These are phyloP conservation scores for Hesperia comma DNA, from an alignment of 2,888 invertebrate species.

Conservation along the genomic window DNA sequence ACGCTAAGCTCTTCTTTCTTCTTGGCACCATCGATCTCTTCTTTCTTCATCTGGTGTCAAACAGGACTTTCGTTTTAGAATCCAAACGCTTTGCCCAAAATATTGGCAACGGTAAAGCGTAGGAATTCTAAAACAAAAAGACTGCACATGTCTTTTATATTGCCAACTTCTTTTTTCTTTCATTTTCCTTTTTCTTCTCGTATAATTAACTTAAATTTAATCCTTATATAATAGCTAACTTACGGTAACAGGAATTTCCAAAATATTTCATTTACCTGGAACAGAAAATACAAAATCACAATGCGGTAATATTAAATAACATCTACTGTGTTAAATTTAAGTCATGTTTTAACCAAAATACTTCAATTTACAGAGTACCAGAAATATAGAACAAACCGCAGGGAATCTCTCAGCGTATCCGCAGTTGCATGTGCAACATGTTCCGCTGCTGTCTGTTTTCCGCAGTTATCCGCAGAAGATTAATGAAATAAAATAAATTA, in stretches of 20 bases:
- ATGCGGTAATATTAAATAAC: neutral
- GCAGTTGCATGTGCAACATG: no score
- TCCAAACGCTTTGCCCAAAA: slow-evolving; percentile 97
- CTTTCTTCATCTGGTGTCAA: neutral
- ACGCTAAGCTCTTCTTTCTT: neutral
- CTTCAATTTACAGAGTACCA: no score
- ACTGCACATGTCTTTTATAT: slow-evolving; percentile 47
- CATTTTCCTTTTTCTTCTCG: neutral
- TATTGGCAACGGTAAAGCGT: slow-evolving; percentile 94
- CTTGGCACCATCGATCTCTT: neutral
- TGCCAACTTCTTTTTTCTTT: slow-evolving; percentile 26
- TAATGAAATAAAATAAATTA: no score
- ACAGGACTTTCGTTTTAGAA: slow-evolving; percentile 91
- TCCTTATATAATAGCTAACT: neutral
- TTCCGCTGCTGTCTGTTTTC: no score
- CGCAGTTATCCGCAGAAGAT: no score
- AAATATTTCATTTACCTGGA: slow-evolving; percentile 13
- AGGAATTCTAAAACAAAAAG: slow-evolving; percentile 96
- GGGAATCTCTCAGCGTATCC: no score
- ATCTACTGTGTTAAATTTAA: no score
- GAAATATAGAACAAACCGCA: no score
- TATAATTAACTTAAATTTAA: no score
- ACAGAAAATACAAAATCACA: neutral
- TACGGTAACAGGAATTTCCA: neutral
- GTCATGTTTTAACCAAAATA: no score